phyloP scores from a whole-genome alignment of 1,140 invertebrate genomes.

The Zaprionus capensis region DNA sequence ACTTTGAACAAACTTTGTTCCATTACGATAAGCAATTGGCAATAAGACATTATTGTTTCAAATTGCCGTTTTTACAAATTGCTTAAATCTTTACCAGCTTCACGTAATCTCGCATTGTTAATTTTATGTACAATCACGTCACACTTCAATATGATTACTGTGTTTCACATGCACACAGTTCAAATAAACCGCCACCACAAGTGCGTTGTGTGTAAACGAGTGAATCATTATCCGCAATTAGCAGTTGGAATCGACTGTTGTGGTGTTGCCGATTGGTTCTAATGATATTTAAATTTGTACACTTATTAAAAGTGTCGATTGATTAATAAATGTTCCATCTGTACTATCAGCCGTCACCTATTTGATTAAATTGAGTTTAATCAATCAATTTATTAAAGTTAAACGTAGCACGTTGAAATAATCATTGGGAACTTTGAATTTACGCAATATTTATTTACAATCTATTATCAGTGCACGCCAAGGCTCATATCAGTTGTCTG shows the following conservation, averaged over 20 bases:
- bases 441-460: conserved; percentile 37
- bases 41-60: conserved; percentile 9
- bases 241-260: conserved; percentile 7
- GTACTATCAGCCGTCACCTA: background rate
- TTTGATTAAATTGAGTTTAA: conserved; percentile 18
- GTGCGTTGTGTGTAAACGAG: conserved; percentile 18
- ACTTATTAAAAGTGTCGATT: conserved; percentile 22
- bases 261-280: conserved; percentile 4
- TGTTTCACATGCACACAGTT: conserved; percentile 31
- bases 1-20: background rate
- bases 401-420: background rate
- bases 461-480: conserved; percentile 21
- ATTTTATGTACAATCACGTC: conserved; percentile 7
- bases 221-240: conserved; percentile 63
- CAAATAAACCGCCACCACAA: conserved; percentile 14
- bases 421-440: conserved; percentile 15
- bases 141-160: background rate
- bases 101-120: conserved; percentile 14
- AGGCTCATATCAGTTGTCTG: conserved; percentile 20
- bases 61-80: conserved; percentile 16
- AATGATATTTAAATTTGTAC: conserved; percentile 13
- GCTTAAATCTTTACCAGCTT: background rate
- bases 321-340: conserved; percentile 15
- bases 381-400: background rate
- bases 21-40: background rate